Base-by-base conservation (phyloP, 1,140 invertebrate genomes). In the Achatina immaculata region DNA sequence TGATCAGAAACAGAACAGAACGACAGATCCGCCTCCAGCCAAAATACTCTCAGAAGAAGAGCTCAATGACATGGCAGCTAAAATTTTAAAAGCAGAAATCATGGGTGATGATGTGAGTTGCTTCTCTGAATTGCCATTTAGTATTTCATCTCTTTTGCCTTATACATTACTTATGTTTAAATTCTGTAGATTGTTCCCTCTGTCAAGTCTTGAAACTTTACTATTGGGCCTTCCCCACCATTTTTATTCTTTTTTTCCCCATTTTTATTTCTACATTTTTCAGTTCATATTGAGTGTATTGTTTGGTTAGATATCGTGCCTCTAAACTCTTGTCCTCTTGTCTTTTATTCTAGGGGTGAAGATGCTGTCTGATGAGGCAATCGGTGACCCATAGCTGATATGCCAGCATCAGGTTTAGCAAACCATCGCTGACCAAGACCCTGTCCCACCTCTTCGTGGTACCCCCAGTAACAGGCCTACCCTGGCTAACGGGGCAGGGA, bases 21-120 rank as follows among this genome's bases (percentile, higher is more conserved):
- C 16, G 48, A 31, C 74, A 69, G 9, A 31, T n/a, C 4, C 66
- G 21, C 73, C 80, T 51, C 24, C 78, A 43, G 72, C 83, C 4
- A 81, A 78, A 34, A 65, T 88, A 28, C 74, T 90, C 21, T 82
- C 94, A 45, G 94, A 96, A 90, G 94, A 95, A 87, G 95, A 98
- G 89, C 94, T 97, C 93, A 98, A 98, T 92, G 94, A 94, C 83
- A 87, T 99, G 19, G 95, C 94, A 34, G 96, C 96, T 24, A 96
- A 95, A 92, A 94, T 97, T 81, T 91, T 98, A 0, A 97, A 97
- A 92, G 97, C 97, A 42, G 96, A 98, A 93, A 84, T 92, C 82
- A 94, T 97, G 92, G 96, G 96, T 58, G 94, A 98, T 90, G 90
- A 89, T 75, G 94, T 93, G 85, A 88, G 89, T 85, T 81, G 28